phyloP scores from a whole-genome alignment of 2,888 invertebrate genomes.

The Parnassius orleans region DNA sequence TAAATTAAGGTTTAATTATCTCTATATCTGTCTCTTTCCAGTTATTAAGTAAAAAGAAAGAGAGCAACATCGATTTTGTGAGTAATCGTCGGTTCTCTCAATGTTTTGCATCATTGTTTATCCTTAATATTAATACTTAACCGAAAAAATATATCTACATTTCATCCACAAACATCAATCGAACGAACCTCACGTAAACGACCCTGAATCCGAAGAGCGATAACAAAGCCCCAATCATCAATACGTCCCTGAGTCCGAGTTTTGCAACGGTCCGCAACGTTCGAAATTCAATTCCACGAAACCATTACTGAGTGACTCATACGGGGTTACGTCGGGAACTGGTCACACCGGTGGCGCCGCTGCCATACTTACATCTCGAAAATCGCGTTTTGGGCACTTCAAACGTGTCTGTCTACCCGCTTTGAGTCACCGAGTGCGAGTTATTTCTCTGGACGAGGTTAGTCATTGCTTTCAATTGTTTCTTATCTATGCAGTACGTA shows the following conservation, averaged over 20 bases:
- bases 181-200: constrained; percentile 8
- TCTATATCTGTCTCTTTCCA: too few species aligned
- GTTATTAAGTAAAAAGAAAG: too few species aligned
- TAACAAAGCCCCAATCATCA: constrained; percentile 10
- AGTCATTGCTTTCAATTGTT: constrained; percentile 10
- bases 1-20: too few species aligned
- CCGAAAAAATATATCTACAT: too few species aligned
- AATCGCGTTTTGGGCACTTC: constrained; percentile 2
- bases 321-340: constrained; percentile 51
- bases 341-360: constrained; percentile 50
- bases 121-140: too few species aligned
- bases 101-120: too few species aligned
- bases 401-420: background rate
- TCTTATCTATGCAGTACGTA: constrained; percentile 4
- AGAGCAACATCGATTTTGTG: too few species aligned
- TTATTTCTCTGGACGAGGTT: constrained; percentile 6
- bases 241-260: constrained; percentile 42
- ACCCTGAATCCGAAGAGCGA: constrained; percentile 39
- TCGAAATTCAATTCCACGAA: constrained; percentile 60
- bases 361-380: constrained; percentile 28
- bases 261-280: constrained; percentile 55
- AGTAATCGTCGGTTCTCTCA: too few species aligned
- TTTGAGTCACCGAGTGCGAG: constrained; percentile 12
- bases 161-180: too few species aligned
- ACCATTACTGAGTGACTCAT: constrained; percentile 60